Evolutionary conservation across 1,140 invertebrate species (phyloP).

Genomic region (Plutomurus gul): DNA sequence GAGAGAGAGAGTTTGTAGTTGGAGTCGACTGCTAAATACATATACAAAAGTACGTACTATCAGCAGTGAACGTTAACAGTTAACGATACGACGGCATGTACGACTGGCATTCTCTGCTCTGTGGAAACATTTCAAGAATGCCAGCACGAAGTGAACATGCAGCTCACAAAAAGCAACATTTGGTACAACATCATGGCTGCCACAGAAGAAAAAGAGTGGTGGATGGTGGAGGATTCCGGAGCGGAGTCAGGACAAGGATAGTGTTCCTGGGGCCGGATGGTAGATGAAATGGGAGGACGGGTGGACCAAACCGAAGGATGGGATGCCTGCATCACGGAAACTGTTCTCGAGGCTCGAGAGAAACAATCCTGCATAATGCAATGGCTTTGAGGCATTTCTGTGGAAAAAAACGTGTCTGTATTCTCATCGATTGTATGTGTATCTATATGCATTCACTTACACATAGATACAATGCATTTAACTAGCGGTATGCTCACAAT

Average conservation of each 20-base stretch:
- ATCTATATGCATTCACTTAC: not conserved
- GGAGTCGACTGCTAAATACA: not conserved
- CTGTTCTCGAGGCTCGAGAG: not conserved
- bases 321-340: not conserved
- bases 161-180: constrained; percentile 42
- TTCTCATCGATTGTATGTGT: constrained; percentile 6
- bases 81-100: constrained; percentile 30
- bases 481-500: not conserved
- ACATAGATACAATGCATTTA: not conserved
- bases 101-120: constrained; percentile 24
- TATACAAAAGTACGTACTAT: not conserved
- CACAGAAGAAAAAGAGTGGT: constrained; percentile 21
- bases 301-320: constrained; percentile 24
- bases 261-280: constrained; percentile 13
- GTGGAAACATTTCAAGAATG: constrained; percentile 30
- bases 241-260: constrained; percentile 12
- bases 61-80: constrained; percentile 9
- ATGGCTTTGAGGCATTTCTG: constrained; percentile 21
- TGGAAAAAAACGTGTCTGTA: not conserved
- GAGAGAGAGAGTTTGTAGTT: not conserved
- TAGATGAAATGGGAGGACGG: constrained; percentile 38
- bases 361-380: constrained; percentile 33
- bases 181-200: constrained; percentile 41
- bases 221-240: constrained; percentile 25
- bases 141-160: constrained; percentile 31